These are phyloP conservation scores for Cremastobaeus sp. DNA, from an alignment of 2,888 invertebrate genomes.

Conservation along the genomic window DNA sequence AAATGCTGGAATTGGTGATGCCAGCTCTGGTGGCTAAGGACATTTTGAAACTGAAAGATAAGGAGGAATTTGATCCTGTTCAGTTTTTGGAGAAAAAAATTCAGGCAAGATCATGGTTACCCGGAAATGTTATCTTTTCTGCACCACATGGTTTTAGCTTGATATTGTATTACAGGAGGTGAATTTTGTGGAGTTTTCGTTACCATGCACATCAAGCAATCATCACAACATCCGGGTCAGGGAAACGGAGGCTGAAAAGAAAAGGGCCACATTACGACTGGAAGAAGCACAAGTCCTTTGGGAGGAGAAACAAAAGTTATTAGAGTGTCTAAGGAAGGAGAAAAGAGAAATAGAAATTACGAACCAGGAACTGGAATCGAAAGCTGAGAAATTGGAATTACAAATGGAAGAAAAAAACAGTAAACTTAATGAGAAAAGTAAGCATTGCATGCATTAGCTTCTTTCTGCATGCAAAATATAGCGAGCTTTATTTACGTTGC, in stretches of 20 bases:
- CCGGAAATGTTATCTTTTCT: too few species aligned
- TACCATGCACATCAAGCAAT: constrained; percentile 9
- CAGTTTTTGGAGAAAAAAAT: constrained; percentile 25
- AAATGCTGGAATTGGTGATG: constrained; percentile 34
- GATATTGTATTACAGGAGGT: too few species aligned
- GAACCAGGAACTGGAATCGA: constrained; percentile 27
- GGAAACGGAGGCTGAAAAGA: constrained; percentile 10
- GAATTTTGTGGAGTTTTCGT: background rate
- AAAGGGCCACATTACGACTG: constrained; percentile 2
- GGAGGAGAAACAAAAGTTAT: constrained; percentile 4
- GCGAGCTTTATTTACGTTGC: background rate
- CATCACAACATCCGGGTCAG: constrained; percentile 3
- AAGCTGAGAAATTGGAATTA: background rate
- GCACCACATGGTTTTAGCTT: too few species aligned
- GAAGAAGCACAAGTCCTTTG: constrained; percentile 6
- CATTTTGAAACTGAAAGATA: constrained; percentile 15
- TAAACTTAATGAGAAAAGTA: background rate
- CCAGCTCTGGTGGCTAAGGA: constrained; percentile 33
- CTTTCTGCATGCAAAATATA: background rate
- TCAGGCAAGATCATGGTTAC: constrained; percentile 3
- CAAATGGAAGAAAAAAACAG: background rate
- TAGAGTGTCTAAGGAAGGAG: background rate
- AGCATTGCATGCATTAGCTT: too few species aligned
- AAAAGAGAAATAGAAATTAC: background rate
- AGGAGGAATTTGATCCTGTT: constrained; percentile 18